phyloP scores from a whole-genome alignment of 2,113 vertebrate species.

The Pluvialis apricaria region DNA sequence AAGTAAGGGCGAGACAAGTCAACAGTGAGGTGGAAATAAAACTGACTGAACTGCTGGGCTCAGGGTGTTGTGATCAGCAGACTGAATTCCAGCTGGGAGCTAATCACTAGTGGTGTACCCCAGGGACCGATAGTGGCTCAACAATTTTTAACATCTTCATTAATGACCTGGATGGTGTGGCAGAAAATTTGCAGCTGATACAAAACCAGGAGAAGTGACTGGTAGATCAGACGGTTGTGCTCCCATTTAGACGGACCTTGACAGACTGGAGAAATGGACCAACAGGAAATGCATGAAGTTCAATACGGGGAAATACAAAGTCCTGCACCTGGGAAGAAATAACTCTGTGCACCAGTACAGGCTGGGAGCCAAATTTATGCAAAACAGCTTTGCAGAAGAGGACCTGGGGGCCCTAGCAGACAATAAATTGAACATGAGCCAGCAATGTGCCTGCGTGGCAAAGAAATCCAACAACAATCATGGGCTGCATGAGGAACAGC shows the following conservation, averaged over 20 bases:
- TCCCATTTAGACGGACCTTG: background rate
- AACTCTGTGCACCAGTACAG: background rate
- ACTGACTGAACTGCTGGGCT: background rate
- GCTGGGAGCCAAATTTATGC: background rate
- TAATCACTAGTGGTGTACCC: background rate
- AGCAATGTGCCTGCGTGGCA: no score
- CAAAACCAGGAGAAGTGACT: background rate
- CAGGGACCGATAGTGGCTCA: background rate
- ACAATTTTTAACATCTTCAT: background rate
- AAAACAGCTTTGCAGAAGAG: background rate
- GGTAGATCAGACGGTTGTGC: background rate
- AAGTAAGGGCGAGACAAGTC: background rate
- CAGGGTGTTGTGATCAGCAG: background rate
- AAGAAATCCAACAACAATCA: background rate
- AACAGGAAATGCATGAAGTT: background rate
- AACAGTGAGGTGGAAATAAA: background rate
- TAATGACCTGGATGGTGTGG: background rate
- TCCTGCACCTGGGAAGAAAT: background rate
- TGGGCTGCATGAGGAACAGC: background rate
- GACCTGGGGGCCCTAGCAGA: background rate
- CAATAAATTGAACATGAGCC: background rate
- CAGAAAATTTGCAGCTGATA: background rate
- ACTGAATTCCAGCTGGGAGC: background rate
- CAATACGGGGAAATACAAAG: background rate
- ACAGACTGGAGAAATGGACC: background rate